Base-by-base conservation (phyloP, 2,113 vertebrate genomes). In the Tetrax tetrax region DNA sequence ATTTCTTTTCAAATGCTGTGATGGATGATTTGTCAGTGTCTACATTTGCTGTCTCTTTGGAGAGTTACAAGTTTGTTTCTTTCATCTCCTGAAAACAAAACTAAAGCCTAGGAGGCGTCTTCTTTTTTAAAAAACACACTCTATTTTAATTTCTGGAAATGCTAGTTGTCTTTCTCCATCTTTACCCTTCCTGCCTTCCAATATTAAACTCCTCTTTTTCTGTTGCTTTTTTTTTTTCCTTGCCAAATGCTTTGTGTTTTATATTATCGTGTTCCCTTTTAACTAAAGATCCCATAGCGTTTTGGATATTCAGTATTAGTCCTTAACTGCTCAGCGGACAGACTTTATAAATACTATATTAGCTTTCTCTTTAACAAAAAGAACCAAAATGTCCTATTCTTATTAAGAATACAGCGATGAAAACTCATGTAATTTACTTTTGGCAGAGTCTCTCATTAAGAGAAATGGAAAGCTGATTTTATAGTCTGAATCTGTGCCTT, bases 391-490 rank as follows among this genome's bases (percentile, higher is more conserved):
- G 83, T 85, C 63, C 83, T 93, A 33, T 83, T 96, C 81, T 87
- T 90, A 82, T 89, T 81, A 95, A 88, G 72, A 89, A 80, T 70
- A 85, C 13, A 41, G 45, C 61, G 71, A 64, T 91, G 92, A 93
- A 96, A 97, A 95, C 83, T 95, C 84, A 47, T 66, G 76, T 88
- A 94, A 95, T 96, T 97, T 96, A 80, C 87, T 92, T 97, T 57
- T 89, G 43, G n/a, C 87, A 33, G 68, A 82, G 68, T 60, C 35
- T 94, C 89, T 96, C 89, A 93, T 97, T 96, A 97, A 91, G 89
- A 91, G 89, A 91, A 96, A 89, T 81, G 54, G 91, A 93, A 96
- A 97, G 90, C 96, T 97, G 92, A 94, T 97, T 97, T 97, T 86
- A 17, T 83, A 96, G 84, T 97, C 95, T 96, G 93, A 96, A 93